A percentile compares a stretch with the other conserved stretches of the same genome.
phyloP scores from a whole-genome alignment of 2,888 invertebrate species.

The Rotaria sp. region DNA sequence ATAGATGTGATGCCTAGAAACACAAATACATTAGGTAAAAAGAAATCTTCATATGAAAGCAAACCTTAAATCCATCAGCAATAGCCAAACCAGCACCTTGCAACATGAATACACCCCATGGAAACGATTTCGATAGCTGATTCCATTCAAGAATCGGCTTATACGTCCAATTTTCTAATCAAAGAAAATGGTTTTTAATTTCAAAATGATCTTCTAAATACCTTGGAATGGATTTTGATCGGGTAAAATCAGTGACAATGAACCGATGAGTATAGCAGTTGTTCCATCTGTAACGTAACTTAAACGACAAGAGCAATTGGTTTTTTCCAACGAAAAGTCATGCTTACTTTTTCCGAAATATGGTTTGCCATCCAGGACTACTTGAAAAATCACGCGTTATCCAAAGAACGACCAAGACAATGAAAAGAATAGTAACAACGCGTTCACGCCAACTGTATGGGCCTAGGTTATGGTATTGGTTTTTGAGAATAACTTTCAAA shows the following conservation, averaged over 20 bases:
- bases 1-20: background rate
- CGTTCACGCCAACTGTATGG: background rate
- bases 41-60: no score
- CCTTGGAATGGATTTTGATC: background rate
- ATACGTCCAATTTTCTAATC: background rate
- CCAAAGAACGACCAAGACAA: background rate
- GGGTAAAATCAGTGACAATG: background rate
- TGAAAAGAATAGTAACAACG: background rate
- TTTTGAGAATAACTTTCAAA: background rate
- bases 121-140: background rate
- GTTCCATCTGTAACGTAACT: constrained; percentile 21
- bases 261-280: background rate
- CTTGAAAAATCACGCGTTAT: background rate
- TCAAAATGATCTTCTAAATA: background rate
- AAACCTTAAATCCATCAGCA: constrained; percentile 19
- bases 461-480: background rate
- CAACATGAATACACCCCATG: constrained; percentile 19
- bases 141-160: background rate
- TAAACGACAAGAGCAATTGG: background rate
- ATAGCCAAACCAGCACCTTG: background rate
- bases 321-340: background rate
- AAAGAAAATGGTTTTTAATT: background rate
- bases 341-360: background rate
- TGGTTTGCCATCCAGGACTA: background rate
- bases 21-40: background rate